A percentile compares a stretch with the other conserved stretches of the same genome.
These are phyloP conservation scores for Chlorodrepanis virens DNA, from an alignment of 2,113 vertebrate genomes.

Conservation along the genomic window DNA sequence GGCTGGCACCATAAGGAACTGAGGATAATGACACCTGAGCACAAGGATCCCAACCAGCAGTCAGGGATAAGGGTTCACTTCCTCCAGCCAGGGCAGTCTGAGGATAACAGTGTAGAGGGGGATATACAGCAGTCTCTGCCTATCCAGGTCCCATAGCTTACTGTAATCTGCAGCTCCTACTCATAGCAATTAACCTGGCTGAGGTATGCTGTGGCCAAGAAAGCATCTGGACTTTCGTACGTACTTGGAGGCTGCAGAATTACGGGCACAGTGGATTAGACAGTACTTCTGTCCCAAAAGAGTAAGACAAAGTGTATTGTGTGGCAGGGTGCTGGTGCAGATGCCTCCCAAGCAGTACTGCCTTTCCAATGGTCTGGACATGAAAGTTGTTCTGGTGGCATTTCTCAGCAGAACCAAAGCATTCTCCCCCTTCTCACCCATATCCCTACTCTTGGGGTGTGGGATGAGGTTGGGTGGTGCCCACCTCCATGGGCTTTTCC, in stretches of 20 bases:
- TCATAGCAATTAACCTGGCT: neutral
- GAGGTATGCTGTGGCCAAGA: accelerated
- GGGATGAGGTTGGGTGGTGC: accelerated
- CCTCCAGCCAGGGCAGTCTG: neutral
- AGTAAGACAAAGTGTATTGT: neutral
- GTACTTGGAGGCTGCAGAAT: neutral
- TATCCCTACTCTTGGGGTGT: neutral
- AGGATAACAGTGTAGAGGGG: accelerated
- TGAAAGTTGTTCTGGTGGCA: neutral
- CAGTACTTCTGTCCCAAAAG: accelerated
- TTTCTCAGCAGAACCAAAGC: neutral
- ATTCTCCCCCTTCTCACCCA: accelerated
- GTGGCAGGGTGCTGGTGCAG: neutral
- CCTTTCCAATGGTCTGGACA: neutral
- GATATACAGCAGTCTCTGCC: neutral
- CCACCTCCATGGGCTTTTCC: neutral
- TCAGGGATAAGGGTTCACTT: neutral
- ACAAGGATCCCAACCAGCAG: neutral
- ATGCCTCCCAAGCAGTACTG: neutral
- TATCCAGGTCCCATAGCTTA: neutral
- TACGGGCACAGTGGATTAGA: neutral
- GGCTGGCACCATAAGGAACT: accelerated
- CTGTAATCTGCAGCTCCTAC: neutral
- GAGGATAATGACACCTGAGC: neutral
- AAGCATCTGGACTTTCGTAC: neutral